phyloP scores from a whole-genome alignment of 1,140 invertebrate species.

The Drosophila yakuba region DNA sequence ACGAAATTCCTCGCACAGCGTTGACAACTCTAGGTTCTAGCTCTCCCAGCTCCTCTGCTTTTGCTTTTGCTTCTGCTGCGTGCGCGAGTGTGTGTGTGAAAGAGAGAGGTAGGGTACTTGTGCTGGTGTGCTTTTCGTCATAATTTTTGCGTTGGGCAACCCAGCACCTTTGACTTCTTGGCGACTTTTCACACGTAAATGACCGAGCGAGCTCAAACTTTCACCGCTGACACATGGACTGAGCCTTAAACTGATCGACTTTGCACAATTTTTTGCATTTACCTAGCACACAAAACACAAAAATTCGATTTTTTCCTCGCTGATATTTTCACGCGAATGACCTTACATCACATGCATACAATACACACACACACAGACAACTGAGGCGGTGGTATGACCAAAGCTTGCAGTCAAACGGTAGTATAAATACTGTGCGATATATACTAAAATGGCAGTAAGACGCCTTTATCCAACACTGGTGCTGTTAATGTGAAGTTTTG shows the following conservation, averaged over 20 bases:
- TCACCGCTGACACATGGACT: conserved; percentile 45
- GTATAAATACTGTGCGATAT: conserved; percentile 3
- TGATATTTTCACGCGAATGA: conserved; percentile 78
- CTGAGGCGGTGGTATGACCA: conserved; percentile 8
- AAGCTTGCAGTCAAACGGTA: neutral
- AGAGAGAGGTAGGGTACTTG: conserved; percentile 8
- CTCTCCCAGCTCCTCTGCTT: conserved; percentile 61
- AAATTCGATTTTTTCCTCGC: conserved; percentile 82
- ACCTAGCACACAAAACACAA: conserved; percentile 83
- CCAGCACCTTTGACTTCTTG: conserved; percentile 38
- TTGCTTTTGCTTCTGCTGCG: conserved; percentile 1
- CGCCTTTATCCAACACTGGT: conserved; percentile 11
- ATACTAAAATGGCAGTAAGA: conserved; percentile 21
- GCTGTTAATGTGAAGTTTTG: neutral
- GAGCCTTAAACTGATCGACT: conserved; percentile 48
- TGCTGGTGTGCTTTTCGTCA: conserved; percentile 69
- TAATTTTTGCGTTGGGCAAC: conserved; percentile 62
- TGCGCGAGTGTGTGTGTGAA: conserved; percentile 6
- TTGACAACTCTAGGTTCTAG: conserved; percentile 80
- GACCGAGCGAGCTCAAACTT: conserved; percentile 29
- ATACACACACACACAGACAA: conserved; percentile 63
- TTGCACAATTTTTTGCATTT: conserved; percentile 65
- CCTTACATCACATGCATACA: conserved; percentile 78
- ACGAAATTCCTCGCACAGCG: conserved; percentile 79
- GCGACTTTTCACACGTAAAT: conserved; percentile 52